phyloP scores from a whole-genome alignment of 2,888 invertebrate genomes.

The Drosophila mettleri region DNA sequence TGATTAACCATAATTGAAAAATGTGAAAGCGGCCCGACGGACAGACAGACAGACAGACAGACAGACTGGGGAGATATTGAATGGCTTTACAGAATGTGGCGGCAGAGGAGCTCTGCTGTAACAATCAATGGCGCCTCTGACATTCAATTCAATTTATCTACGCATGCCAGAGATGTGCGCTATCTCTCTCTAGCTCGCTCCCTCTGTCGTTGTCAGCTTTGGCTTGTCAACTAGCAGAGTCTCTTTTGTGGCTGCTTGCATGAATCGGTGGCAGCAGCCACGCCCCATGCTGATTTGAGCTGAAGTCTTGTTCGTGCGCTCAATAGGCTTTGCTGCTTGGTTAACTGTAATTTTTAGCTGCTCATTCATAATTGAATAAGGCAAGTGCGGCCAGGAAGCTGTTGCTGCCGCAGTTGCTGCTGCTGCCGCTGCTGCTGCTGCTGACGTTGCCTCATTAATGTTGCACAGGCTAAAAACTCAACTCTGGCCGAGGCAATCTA shows the following conservation, averaged over 20 bases:
- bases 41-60: conserved; percentile 6
- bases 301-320: conserved; percentile 25
- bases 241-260: conserved; percentile 34
- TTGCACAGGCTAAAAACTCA: conserved; percentile 44
- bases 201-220: conserved; percentile 6
- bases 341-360: conserved; percentile 67
- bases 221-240: conserved; percentile 24
- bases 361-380: conserved; percentile 77
- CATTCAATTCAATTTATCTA: conserved; percentile 78
- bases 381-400: conserved; percentile 60
- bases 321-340: conserved; percentile 36
- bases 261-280: conserved; percentile 30
- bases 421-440: conserved; percentile 22
- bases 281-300: conserved; percentile 35
- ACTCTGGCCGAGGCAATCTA: conserved; percentile 52
- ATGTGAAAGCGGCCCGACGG: conserved; percentile 61
- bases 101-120: conserved; percentile 23
- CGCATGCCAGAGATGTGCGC: conserved; percentile 64
- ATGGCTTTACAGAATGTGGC: conserved; percentile 3
- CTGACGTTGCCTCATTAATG: conserved; percentile 60
- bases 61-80: conserved; percentile 26
- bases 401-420: conserved; percentile 12
- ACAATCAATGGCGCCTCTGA: conserved; percentile 63
- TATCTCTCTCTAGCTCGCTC: conserved; percentile 5
- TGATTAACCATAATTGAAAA: conserved; percentile 80